Percentiles rank a stretch among this genome's conserved stretches.
Evolutionary conservation across 2,113 vertebrate genomes (phyloP).

Genomic region (Psittacula cyanocephala): DNA sequence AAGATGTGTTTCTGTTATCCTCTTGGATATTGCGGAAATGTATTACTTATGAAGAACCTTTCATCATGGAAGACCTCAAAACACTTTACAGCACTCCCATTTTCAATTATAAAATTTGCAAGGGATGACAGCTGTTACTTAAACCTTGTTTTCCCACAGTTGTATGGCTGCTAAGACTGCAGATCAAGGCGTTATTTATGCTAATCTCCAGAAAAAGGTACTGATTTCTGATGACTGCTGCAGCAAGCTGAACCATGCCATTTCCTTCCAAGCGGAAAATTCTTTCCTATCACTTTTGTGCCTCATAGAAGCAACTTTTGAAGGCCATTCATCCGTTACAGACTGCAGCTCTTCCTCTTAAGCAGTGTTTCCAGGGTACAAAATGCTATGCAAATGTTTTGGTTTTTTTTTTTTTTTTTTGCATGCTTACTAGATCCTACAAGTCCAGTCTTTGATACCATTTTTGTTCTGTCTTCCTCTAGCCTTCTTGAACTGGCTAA

Average conservation of each 20-base stretch:
- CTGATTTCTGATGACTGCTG: background rate
- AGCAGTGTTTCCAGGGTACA: background rate
- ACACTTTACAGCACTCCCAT: background rate
- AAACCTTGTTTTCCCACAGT: background rate
- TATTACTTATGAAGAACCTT: background rate
- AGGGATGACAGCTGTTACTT: constrained; percentile 10
- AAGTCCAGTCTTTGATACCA: background rate
- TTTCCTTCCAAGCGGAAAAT: constrained; percentile 43
- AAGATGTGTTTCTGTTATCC: background rate
- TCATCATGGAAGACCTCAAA: background rate
- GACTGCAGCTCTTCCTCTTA: background rate
- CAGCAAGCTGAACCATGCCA: background rate
- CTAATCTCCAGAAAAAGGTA: background rate
- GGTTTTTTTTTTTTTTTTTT: background rate
- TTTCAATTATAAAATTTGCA: background rate
- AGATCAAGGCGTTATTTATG: background rate
- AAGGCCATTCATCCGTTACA: background rate
- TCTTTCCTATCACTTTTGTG: background rate
- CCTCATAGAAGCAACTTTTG: background rate
- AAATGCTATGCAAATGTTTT: background rate
- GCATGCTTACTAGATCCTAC: background rate
- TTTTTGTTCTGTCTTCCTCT: background rate
- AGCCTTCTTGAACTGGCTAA: background rate
- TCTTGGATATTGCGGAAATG: background rate
- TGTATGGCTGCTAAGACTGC: background rate